phyloP scores from a whole-genome alignment of 2,888 invertebrate species.

The Stenodema calcarata region DNA sequence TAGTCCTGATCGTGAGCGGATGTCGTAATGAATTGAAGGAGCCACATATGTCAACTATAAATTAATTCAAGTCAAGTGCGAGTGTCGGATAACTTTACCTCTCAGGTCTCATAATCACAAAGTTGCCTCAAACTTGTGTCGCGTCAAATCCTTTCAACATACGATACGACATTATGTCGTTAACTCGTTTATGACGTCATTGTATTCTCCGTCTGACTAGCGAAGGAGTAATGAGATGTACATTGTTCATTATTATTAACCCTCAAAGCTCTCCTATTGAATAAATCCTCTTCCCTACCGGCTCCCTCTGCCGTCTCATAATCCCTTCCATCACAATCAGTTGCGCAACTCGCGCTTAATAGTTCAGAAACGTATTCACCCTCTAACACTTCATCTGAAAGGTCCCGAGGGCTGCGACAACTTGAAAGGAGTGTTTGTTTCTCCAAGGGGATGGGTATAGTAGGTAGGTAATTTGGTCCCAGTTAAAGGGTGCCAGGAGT shows the following conservation, averaged over 20 bases:
- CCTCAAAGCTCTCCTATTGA: neutral
- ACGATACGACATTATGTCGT: neutral
- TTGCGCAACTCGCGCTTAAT: neutral
- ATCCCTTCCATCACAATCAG: neutral
- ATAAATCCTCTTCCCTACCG: neutral
- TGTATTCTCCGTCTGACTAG: neutral
- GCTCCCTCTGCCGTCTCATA: neutral
- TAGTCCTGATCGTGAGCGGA: too few species aligned
- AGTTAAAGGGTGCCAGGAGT: neutral
- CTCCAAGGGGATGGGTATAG: neutral
- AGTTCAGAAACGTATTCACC: neutral
- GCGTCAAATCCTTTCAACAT: too few species aligned
- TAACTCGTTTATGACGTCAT: neutral
- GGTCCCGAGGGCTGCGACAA: neutral
- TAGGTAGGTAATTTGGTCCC: neutral
- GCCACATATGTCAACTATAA: too few species aligned
- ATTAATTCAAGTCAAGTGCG: too few species aligned
- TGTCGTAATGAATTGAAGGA: too few species aligned
- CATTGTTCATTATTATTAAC: conserved; percentile 17
- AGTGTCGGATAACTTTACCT: too few species aligned
- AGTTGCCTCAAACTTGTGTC: too few species aligned
- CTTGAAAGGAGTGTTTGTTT: neutral
- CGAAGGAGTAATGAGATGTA: neutral
- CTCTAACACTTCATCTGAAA: neutral
- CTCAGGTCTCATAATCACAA: too few species aligned